Evolutionary conservation across 2,888 invertebrate genomes (phyloP).

Genomic region (Synergus laeviventris): DNA sequence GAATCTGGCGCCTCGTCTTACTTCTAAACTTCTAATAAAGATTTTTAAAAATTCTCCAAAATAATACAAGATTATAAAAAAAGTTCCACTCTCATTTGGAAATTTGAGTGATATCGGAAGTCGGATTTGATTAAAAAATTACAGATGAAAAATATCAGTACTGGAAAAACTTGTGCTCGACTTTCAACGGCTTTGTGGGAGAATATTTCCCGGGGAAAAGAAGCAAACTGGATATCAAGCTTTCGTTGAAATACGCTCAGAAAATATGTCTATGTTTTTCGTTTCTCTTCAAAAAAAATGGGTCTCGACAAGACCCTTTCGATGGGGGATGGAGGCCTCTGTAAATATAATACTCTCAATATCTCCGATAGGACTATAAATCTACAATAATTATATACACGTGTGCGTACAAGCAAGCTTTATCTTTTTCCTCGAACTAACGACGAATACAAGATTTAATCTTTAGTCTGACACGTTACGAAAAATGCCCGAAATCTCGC

Average conservation of each 20-base stretch:
- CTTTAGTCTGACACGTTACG: constrained; percentile 3
- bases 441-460: constrained; percentile 18
- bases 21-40: not conserved
- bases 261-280: not conserved
- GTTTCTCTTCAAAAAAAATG: constrained; percentile 3
- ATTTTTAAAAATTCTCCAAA: not conserved
- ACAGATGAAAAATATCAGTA: not conserved
- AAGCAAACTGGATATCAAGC: not conserved
- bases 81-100: not conserved
- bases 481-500: constrained; percentile 12
- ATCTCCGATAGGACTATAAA: constrained; percentile 29
- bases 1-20: not conserved
- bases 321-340: not conserved
- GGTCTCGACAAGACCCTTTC: not conserved
- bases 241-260: not conserved
- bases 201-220: not conserved
- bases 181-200: constrained; percentile 14
- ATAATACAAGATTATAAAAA: not conserved
- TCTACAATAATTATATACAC: constrained; percentile 38
- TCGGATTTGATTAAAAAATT: not conserved
- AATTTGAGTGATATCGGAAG: not conserved
- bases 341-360: constrained; percentile 27
- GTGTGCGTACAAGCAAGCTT: constrained; percentile 28
- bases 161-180: constrained; percentile 4
- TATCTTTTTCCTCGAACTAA: not conserved